Conservation (phyloP, 2,113 vertebrate species). For the Setophaga coronata region DNA sequence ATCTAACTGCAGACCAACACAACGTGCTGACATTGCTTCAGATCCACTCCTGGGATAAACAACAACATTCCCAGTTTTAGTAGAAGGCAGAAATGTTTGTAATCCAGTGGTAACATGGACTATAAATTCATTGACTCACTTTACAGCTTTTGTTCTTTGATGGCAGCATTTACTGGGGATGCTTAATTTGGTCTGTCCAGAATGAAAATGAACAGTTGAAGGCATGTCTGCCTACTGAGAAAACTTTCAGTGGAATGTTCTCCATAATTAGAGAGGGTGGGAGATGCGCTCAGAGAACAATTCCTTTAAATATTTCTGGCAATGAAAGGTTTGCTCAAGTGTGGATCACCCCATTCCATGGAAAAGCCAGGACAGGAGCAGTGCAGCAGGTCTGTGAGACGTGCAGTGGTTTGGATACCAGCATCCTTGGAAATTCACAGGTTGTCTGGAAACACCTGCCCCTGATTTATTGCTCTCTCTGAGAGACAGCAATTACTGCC, state of each 20-base stretch:
- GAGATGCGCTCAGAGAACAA: constrained; percentile 11
- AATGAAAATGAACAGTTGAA: constrained; percentile 33
- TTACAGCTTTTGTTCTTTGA: constrained; percentile 50
- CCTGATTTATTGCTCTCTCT: not conserved
- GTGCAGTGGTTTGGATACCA: not conserved
- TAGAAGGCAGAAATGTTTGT: not conserved
- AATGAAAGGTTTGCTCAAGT: not conserved
- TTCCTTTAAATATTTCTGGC: constrained; percentile 15
- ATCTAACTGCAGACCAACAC: not conserved
- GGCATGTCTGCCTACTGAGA: constrained; percentile 39
- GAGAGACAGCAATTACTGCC: no score
- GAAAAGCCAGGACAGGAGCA: not conserved
- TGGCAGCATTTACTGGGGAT: constrained; percentile 35
- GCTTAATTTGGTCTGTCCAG: constrained; percentile 57
- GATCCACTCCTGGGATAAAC: not conserved
- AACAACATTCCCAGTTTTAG: not conserved
- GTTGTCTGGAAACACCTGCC: not conserved
- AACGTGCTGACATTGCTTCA: not conserved
- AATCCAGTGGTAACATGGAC: not conserved
- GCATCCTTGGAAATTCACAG: not conserved
- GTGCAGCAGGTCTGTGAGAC: not conserved
- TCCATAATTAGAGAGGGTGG: constrained; percentile 64
- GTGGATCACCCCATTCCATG: not conserved
- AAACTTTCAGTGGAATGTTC: constrained; percentile 58
- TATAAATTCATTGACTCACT: not conserved